Base-by-base conservation (phyloP, 2,888 invertebrate species). In the Arctia plantaginis region DNA sequence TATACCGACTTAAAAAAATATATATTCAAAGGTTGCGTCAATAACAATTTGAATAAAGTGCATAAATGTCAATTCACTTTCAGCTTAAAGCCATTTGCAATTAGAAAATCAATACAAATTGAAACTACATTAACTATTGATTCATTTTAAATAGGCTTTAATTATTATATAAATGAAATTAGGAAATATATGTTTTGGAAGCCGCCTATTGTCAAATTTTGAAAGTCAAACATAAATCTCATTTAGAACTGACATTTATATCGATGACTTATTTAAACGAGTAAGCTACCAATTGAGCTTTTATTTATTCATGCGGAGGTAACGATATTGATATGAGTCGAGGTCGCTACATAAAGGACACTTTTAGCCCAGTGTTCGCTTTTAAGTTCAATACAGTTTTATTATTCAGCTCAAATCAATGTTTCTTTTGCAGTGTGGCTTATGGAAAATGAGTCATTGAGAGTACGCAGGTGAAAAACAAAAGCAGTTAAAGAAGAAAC, bases 251-350 rank as follows among this genome's bases (percentile, higher is more conserved):
- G 89, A 87, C 88, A 87, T 90, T 77, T 90, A 89, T 89, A 90
- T 91, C 90, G 90, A 91, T 89, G 91, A 90, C 89, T 91, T 89
- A 87, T 90, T 90, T 91, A 91, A 92, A 91, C 93, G 91, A 90
- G 90, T 90, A 89, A 90, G 92, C 91, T 91, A 93, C 95, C 94
- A 95, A 94, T 94, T 94, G 94, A 93, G 93, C 92, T 91, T 94
- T 94, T 94, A 94, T 94, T 95, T 95, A 95, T 95, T 95, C 95
- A 95, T 94, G 91, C 89, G 91, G 91, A 91, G 93, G 93, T 93
- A 89, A 90, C 88, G 90, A 92, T 90, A 91, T 90, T 93, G 93
- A 94, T 93, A 93, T 94, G 93, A 94, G 94, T 93, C 93, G 93
- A 93, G 94, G 93, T 91, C 94, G 92, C 88, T 90, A 88, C 89